A percentile compares a stretch with the other conserved stretches of the same genome.
These are phyloP conservation scores for Cactoblastis cactorum DNA, from an alignment of 2,888 invertebrate genomes.

Conservation along the genomic window DNA sequence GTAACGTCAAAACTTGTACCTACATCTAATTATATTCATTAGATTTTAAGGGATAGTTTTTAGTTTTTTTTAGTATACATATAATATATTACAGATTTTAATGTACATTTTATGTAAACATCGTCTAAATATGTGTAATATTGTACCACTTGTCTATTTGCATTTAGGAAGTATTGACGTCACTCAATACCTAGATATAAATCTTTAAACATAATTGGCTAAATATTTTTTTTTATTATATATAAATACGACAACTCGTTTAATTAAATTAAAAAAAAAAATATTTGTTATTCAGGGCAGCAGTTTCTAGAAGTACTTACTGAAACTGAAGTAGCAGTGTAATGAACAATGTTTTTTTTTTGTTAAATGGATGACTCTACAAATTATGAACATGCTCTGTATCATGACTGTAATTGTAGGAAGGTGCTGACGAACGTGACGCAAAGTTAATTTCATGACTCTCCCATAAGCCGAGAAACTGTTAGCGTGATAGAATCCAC, in stretches of 20 bases:
- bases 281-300: too few relatives aligned
- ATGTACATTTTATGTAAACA: too few relatives aligned
- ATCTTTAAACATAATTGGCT: too few relatives aligned
- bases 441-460: neutral
- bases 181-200: too few relatives aligned
- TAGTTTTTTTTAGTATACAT: too few relatives aligned
- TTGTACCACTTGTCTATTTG: too few relatives aligned
- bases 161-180: too few relatives aligned
- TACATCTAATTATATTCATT: neutral
- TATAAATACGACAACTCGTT: too few relatives aligned
- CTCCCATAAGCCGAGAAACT: conserved; percentile 8
- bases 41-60: neutral
- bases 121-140: too few relatives aligned
- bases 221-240: too few relatives aligned
- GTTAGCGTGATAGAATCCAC: conserved; percentile 5
- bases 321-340: neutral
- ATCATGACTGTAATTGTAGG: neutral
- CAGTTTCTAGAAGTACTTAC: neutral
- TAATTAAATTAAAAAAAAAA: too few relatives aligned
- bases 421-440: conserved; percentile 5
- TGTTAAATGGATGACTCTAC: neutral
- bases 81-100: too few relatives aligned
- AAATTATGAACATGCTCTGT: neutral
- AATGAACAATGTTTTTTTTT: neutral
- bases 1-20: neutral